Conservation (phyloP, 2,888 invertebrate genomes). For the Pharmacophagus antenor region DNA sequence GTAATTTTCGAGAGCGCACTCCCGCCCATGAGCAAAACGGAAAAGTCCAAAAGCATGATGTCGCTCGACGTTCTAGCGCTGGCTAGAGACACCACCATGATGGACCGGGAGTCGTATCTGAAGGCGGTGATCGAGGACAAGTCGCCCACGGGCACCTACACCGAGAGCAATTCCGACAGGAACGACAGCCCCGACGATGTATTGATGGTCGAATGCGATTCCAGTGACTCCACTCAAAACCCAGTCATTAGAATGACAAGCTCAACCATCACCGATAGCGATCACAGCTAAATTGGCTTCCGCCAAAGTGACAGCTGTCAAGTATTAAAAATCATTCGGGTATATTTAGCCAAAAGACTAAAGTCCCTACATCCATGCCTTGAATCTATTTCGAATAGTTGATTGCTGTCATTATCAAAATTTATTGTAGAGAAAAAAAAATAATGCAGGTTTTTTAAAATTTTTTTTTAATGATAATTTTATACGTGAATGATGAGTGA, state of each 20-base stretch:
- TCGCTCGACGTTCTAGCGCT: conserved; percentile 69
- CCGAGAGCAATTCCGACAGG: conserved; percentile 72
- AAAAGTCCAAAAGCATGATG: conserved; percentile 76
- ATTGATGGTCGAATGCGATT: conserved; percentile 73
- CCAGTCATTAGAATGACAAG: conserved; percentile 75
- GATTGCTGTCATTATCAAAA: background rate
- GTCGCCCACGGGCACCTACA: conserved; percentile 71
- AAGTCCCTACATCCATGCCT: background rate
- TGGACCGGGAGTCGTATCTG: conserved; percentile 70
- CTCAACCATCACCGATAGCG: conserved; percentile 70
- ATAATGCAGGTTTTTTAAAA: background rate
- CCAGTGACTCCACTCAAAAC: conserved; percentile 71
- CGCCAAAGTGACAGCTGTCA: conserved; percentile 7
- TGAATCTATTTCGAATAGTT: background rate
- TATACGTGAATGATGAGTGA: conserved; percentile 2
- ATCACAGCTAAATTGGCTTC: conserved; percentile 57
- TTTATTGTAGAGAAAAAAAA: background rate
- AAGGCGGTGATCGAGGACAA: conserved; percentile 76
- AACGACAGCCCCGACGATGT: conserved; percentile 75
- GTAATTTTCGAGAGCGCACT: conserved; percentile 58
- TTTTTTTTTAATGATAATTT: background rate
- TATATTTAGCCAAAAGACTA: background rate
- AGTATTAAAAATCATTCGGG: background rate
- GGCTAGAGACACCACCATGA: conserved; percentile 64
- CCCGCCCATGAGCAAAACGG: conserved; percentile 59